Evolutionary conservation across 2,797 vertebrate genomes (phyloP), one percentile per base, ranked within the genome.

Genomic region (Melanogrammus aeglefinus): DNA sequence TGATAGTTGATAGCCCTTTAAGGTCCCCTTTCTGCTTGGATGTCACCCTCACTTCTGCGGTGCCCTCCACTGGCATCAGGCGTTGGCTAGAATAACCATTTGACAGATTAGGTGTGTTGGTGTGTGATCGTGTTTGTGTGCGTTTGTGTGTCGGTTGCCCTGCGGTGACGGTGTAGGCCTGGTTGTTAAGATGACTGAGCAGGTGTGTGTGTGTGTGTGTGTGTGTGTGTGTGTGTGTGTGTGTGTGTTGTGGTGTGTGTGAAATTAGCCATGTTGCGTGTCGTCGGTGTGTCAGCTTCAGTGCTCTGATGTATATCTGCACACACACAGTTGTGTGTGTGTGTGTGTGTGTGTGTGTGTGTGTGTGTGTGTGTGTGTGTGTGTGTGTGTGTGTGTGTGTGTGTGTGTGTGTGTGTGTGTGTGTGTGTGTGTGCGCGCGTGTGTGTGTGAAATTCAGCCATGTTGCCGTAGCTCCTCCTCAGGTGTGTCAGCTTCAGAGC

Each of bases 131-230:
- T 69, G 18, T 69, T 29, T 70, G 63, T 70, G 57, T 70, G 75
- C 9, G 75, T 66, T 29, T 41, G 38, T n/a, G 75, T 63, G 47
- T 29, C 36, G 27, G 41, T 51, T 69, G 75, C 33, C 47, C 51
- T 29, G 63, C 63, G 63, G 63, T 27, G 63, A 69, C 27, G 63
- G 63, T 69, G 83, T 86, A 85, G 86, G 84, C 78, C 75, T 57
- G 6, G 71, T 85, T 83, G 80, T 84, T 81, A 78, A 82, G 77
- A 82, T 73, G 86, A 85, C 83, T 77, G 82, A 85, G 80, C 76
- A 72, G 80, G 47, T n/a, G 29, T 27, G 35, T 69, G 47, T 21
- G 29, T 27, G 35, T 77, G 71, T 72, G 13, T 57, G 74, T 72
- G 44, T 24, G 27, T 31, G 39, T 71, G 71, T 38, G 33, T 57